Base-by-base conservation (phyloP, 2,888 invertebrate genomes). In the Drosophila nr. fundita region DNA sequence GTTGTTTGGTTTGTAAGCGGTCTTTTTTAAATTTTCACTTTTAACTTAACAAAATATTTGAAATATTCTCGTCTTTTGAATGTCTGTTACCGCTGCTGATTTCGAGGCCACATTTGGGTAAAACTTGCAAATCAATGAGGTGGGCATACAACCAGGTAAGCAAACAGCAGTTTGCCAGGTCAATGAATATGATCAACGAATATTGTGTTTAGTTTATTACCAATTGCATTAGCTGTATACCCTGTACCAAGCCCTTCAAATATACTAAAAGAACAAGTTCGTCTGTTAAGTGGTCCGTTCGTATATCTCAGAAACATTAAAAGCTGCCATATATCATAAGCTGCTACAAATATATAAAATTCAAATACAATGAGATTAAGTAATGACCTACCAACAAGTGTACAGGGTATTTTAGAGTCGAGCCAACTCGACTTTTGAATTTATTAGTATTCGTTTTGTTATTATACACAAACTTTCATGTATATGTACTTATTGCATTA, bases 151-250 rank as follows among this genome's bases (percentile, higher is more conserved):
- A 24, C 21, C 45, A 38, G 36, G 59, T 59, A 59, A 53, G 54
- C 52, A 42, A 6, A 53, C 49, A n/a, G 54, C 40, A 49, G 21
- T 34, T 61, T 21, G 48, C 27, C 40, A 45, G 49, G 34, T 65
- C 78, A 68, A 63, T 53, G 65, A 68, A 83, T 30, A 58, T 63
- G 40, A 57, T 72, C 89, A 89, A 81, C 87, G 83, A 87, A 89
- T 83, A 78, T 79, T 77, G 65, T 72, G 36, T 69, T 74, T 21
- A 49, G 21, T 65, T 68, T 64, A 8, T 48, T 38, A 42, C 58
- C 45, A 29, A n/a, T 40, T 49, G 34, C 34, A 54, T 27, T 21
- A 5, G 18, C 2, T 4, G 5, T 30, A 55, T 68, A 55, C 55
- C 36, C 68, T 67, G 38, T 75, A 49, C 36, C 18, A 8, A 34